Evolutionary conservation across 2,888 invertebrate species (phyloP).

Genomic region (Schrankia costaestrigalis): DNA sequence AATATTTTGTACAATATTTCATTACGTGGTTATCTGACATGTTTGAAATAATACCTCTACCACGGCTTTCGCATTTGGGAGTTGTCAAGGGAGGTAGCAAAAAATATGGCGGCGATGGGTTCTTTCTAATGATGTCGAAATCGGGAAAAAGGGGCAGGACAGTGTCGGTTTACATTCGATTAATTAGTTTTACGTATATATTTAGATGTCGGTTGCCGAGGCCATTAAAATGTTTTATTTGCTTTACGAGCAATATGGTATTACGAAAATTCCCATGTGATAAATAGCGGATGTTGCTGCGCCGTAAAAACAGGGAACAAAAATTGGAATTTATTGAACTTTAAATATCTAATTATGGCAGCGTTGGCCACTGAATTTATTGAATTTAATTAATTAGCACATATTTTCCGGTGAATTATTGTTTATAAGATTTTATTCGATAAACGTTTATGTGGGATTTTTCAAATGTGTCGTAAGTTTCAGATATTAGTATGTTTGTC

Average conservation of each 20-base stretch:
- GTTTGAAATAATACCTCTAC: constrained; percentile 16
- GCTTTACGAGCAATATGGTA: constrained; percentile 25
- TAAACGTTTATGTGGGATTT: no score
- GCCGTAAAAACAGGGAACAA: constrained; percentile 36
- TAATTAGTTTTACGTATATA: constrained; percentile 43
- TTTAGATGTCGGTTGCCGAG: constrained; percentile 32
- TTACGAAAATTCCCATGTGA: constrained; percentile 37
- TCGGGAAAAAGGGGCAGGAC: constrained; percentile 17
- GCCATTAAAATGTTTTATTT: constrained; percentile 40
- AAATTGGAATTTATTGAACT: no score
- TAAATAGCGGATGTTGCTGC: constrained; percentile 39
- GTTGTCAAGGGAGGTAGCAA: constrained; percentile 19
- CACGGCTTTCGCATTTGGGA: constrained; percentile 21
- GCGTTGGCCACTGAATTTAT: no score
- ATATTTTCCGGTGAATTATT: no score
- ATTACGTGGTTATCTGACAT: constrained; percentile 22
- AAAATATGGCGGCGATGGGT: constrained; percentile 24
- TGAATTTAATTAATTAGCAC: no score
- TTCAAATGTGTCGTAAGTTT: no score
- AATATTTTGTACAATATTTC: constrained; percentile 33
- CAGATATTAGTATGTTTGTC: no score
- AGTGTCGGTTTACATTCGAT: constrained; percentile 37
- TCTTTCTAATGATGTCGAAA: constrained; percentile 39
- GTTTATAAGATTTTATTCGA: no score
- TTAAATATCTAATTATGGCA: no score